Percentiles rank a stretch among this genome's conserved stretches.
phyloP scores from a whole-genome alignment of 37 sponge, comb jelly and placozoan species.

The Tethya wilhelma region DNA sequence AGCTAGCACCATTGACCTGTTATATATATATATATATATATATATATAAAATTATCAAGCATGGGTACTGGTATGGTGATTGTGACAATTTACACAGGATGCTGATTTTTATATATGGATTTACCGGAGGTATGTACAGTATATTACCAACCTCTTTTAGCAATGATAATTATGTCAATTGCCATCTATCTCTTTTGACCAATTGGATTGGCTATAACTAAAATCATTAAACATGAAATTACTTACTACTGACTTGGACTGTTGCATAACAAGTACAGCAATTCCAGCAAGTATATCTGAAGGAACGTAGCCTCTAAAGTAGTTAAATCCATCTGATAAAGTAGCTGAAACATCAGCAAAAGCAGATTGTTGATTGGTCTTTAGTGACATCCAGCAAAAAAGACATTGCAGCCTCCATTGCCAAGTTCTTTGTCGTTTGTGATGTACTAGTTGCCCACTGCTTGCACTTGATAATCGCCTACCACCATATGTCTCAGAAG shows the following conservation, averaged over 20 bases:
- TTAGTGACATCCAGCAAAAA: conserved; percentile 30
- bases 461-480: conserved; percentile 36
- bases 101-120: no score
- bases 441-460: conserved; percentile 27
- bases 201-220: neutral
- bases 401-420: conserved; percentile 66
- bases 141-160: neutral
- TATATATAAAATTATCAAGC: no score
- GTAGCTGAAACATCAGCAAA: conserved; percentile 51
- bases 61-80: no score
- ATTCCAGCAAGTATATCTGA: conserved; percentile 76
- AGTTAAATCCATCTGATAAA: conserved; percentile 38
- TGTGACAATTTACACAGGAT: no score
- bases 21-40: no score
- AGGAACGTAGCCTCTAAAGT: conserved; percentile 76
- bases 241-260: neutral
- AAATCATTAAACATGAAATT: neutral
- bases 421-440: conserved; percentile 63
- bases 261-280: conserved; percentile 33
- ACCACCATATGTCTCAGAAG: conserved; percentile 17
- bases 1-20: no score
- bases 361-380: conserved; percentile 14
- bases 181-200: no score
- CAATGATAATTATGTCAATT: no score
- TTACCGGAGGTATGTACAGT: no score